Percentiles rank a stretch among this genome's conserved stretches.
phyloP scores from a whole-genome alignment of 2,113 vertebrate species.

The Clinocottus analis region DNA sequence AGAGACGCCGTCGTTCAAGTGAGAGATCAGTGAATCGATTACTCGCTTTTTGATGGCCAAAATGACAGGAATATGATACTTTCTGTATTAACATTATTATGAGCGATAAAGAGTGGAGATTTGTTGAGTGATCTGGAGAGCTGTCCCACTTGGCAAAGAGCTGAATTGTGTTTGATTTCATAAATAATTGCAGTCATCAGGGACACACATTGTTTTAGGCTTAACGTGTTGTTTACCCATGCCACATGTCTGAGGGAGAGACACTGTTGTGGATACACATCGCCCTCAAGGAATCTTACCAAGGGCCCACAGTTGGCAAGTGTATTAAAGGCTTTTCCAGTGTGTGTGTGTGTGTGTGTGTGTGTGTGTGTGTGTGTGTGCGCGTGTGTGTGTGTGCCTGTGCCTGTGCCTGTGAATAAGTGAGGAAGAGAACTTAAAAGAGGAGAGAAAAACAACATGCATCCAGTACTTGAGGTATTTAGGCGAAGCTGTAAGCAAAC shows the following conservation, averaged over 20 bases:
- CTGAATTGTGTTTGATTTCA: constrained; percentile 85
- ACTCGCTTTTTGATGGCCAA: background rate
- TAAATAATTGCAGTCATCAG: constrained; percentile 86
- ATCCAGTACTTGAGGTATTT: constrained; percentile 73
- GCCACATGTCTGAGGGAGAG: constrained; percentile 83
- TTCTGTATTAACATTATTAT: background rate
- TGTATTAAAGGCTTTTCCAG: constrained; percentile 74
- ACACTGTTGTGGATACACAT: constrained; percentile 81
- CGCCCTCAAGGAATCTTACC: constrained; percentile 80
- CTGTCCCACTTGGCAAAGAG: constrained; percentile 80
- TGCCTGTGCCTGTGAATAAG: constrained; percentile 30
- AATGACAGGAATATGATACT: background rate
- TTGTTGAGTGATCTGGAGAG: constrained; percentile 74
- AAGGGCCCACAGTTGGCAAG: constrained; percentile 78
- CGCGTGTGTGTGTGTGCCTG: constrained; percentile 13
- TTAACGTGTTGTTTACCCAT: constrained; percentile 85
- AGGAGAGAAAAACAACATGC: constrained; percentile 76
- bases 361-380: constrained; percentile 21
- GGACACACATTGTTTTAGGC: constrained; percentile 85
- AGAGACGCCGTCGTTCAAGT: background rate
- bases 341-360: constrained; percentile 43
- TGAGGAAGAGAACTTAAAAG: constrained; percentile 72
- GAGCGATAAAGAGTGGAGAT: constrained; percentile 46
- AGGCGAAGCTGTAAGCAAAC: constrained; percentile 80
- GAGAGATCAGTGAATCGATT: constrained; percentile 9